Conservation (phyloP, 2,113 vertebrate species). For the Terrapene triunguis region DNA sequence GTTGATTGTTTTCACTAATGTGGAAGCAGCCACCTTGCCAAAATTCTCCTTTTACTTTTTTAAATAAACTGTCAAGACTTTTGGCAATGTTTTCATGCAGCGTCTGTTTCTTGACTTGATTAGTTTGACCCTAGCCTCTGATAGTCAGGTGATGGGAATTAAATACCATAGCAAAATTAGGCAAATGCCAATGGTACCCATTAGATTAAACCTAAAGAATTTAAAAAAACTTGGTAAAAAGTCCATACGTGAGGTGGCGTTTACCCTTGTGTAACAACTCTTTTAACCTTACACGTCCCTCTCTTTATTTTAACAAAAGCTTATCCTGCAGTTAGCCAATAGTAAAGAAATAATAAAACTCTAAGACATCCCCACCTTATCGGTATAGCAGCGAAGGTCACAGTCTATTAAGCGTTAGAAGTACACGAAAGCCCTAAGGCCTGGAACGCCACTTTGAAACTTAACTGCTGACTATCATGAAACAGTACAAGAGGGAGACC, state of each 20-base stretch:
- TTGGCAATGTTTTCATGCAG: slow-evolving; percentile 52
- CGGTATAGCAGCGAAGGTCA: slow-evolving; percentile 24
- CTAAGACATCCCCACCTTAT: slow-evolving; percentile 50
- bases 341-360: slow-evolving; percentile 35
- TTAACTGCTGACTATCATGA: background rate
- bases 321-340: slow-evolving; percentile 33
- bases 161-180: slow-evolving; percentile 31
- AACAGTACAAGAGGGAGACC: background rate
- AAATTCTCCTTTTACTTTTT: slow-evolving; percentile 39
- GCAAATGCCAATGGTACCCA: background rate
- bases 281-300: slow-evolving; percentile 34
- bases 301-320: slow-evolving; percentile 13
- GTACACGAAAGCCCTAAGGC: slow-evolving; percentile 30
- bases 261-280: slow-evolving; percentile 20
- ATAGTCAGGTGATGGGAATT: slow-evolving; percentile 41
- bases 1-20: background rate
- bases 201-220: background rate
- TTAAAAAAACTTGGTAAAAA: slow-evolving; percentile 13
- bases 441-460: slow-evolving; percentile 21
- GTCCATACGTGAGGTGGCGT: background rate
- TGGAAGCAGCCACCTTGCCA: background rate
- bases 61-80: slow-evolving; percentile 2
- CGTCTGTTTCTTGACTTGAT: slow-evolving; percentile 45
- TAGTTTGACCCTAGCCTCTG: background rate
- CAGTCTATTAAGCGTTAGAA: slow-evolving; percentile 27